Percentiles rank a stretch among this genome's conserved stretches.
Conservation (phyloP, 2,113 vertebrate species). For the Prunella fulvescens region DNA sequence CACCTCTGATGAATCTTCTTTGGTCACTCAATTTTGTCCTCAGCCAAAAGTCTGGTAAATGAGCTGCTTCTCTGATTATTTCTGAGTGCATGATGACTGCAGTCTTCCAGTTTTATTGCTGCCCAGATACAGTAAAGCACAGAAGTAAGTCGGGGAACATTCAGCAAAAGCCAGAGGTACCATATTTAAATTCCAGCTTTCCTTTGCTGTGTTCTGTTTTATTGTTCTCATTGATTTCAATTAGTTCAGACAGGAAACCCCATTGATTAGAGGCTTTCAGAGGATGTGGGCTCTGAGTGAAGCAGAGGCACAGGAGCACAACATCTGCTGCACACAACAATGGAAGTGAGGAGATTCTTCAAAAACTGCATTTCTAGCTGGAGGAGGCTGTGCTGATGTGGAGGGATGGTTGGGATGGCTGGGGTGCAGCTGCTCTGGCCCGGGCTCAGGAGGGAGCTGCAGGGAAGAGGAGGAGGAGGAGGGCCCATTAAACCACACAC, state of each 20-base stretch:
- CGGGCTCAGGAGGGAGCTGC: rapidly evolving
- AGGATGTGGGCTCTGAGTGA: background rate
- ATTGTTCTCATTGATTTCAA: background rate
- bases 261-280: background rate
- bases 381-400: background rate
- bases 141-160: background rate
- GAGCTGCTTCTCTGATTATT: background rate
- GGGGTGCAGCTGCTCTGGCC: background rate
- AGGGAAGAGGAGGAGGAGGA: background rate
- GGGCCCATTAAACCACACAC: background rate
- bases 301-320: background rate
- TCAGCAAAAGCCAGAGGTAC: background rate
- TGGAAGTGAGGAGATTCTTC: background rate
- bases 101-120: constrained; percentile 1
- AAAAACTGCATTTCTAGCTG: background rate
- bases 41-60: background rate
- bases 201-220: background rate
- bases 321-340: background rate
- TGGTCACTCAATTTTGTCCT: background rate
- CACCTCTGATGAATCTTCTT: background rate
- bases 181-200: background rate
- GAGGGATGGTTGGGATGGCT: background rate
- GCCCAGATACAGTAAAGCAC: background rate
- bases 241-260: background rate
- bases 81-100: background rate